Evolutionary conservation across 2,888 invertebrate genomes (phyloP).

Genomic region (Heliconius sara): DNA sequence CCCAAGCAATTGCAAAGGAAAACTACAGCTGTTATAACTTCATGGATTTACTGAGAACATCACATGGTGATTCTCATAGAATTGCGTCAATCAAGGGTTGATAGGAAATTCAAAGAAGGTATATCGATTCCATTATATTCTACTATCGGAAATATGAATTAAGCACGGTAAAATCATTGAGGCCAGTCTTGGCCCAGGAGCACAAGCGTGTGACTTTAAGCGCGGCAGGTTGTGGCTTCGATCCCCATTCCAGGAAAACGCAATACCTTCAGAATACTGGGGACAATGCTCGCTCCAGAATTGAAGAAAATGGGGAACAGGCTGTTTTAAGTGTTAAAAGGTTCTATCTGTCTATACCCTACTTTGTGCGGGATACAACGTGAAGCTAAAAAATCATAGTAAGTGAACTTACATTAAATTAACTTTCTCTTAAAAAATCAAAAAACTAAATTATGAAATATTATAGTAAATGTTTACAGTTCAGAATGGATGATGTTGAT

Average conservation of each 20-base stretch:
- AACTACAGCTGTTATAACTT: slow-evolving; percentile 22
- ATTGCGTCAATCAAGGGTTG: slow-evolving; percentile 3
- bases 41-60: slow-evolving; percentile 16
- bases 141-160: not conserved
- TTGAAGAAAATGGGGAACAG: too few species aligned
- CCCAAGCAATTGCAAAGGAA: slow-evolving; percentile 1
- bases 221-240: too few species aligned
- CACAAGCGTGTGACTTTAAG: too few species aligned
- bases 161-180: too few species aligned
- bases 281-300: too few species aligned
- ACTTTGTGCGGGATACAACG: too few species aligned
- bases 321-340: too few species aligned
- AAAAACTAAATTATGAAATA: not conserved
- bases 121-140: not conserved
- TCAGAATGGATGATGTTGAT: not conserved
- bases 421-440: not conserved
- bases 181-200: too few species aligned
- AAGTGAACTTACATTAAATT: not conserved
- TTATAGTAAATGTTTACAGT: not conserved
- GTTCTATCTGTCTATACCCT: too few species aligned
- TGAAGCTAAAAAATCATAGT: not conserved
- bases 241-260: too few species aligned
- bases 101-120: not conserved
- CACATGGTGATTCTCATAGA: slow-evolving; percentile 45
- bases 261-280: too few species aligned